Base-by-base conservation (phyloP, 2,113 vertebrate genomes). In the Entelurus aequoreus region DNA sequence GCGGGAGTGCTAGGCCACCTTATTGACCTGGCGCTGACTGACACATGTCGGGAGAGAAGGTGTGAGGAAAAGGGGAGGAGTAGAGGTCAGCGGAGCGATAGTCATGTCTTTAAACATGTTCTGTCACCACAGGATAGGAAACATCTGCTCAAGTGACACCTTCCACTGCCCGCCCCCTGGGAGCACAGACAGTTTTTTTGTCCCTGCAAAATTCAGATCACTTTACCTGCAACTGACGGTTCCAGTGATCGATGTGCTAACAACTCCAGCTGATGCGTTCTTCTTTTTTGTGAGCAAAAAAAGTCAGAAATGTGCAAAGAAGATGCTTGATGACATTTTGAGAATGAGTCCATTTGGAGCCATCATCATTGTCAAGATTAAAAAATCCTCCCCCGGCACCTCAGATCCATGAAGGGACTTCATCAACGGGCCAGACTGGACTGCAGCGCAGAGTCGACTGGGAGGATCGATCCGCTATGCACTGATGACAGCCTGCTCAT, bases 21-120 rank as follows among this genome's bases (percentile, higher is more conserved):
- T 81, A 86, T 81, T 87, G 84, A 87, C 80, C 80, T 74, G 78
- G 76, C 80, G 63, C 79, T 82, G 85, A 86, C 84, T 81, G 87
- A 83, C 85, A 86, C 82, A 74, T 87, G 84, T 84, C 75, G 59
- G 54, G 63, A 65, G 54, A 69, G 62, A 71, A 75, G 67, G 82
- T 74, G 84, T 68, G 81, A 75, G 79, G 48, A 73, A 62, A 58
- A 69, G 67, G 44, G 60, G 60, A 28, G 63, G 59, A 59, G 10
- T 44, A 44, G 70, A 84, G 82, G 85, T 88, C 77, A 80, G 49
- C 19, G 48, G 54, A 59, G 50, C 2, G 16, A 70, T 66, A 71
- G 52, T 62, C 50, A 63, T 69, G 73, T 84, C 77, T 78, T 78
- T 64, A 58, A 74, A 76, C 19, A 38, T 62, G 63, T 60, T 46